Percentiles rank a stretch among this genome's conserved stretches.
Conservation (phyloP, 2,888 invertebrate genomes). For the Latrodectus elegans region DNA sequence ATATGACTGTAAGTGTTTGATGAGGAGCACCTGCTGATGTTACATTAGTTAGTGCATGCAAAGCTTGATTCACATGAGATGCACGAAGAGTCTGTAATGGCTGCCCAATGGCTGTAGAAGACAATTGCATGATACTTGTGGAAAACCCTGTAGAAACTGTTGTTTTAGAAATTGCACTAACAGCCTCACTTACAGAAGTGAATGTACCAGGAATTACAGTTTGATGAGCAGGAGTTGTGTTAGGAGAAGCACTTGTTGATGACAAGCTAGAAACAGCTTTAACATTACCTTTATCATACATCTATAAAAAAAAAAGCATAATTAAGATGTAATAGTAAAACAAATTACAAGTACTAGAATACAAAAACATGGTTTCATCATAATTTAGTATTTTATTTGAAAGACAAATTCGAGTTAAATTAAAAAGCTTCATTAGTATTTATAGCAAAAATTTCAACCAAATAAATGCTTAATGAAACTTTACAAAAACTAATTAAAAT, state of each 20-base stretch:
- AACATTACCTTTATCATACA: slow-evolving; percentile 54
- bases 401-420: no score
- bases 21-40: slow-evolving; percentile 50
- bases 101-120: slow-evolving; percentile 45
- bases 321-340: no score
- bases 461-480: no score
- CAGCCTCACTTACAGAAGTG: slow-evolving; percentile 37
- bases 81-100: slow-evolving; percentile 50
- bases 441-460: no score
- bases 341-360: no score
- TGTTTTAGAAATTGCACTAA: slow-evolving; percentile 47
- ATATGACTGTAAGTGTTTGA: slow-evolving; percentile 67
- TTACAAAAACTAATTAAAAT: no score
- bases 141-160: slow-evolving; percentile 52
- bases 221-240: slow-evolving; percentile 53
- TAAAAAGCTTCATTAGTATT: no score
- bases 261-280: slow-evolving; percentile 50
- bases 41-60: slow-evolving; percentile 47
- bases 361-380: no score
- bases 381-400: no score
- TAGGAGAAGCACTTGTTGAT: slow-evolving; percentile 35
- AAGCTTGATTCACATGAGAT: slow-evolving; percentile 38
- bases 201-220: slow-evolving; percentile 28
- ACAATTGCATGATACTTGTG: slow-evolving; percentile 56
- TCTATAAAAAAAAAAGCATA: slow-evolving; percentile 32